Evolutionary conservation across 2,888 invertebrate species (phyloP).

Genomic region (Cerastis leucographa): DNA sequence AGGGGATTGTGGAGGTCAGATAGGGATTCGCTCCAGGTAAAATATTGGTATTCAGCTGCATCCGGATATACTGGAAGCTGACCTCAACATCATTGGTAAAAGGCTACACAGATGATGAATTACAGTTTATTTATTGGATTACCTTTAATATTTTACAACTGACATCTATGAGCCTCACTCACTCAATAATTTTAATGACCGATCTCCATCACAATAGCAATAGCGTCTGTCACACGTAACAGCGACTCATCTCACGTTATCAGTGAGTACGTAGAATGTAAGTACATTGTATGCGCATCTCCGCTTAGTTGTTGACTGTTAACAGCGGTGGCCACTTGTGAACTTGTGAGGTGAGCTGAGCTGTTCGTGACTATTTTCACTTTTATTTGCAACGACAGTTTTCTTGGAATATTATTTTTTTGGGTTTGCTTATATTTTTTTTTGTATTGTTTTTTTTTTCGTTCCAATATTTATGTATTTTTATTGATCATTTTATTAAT

Average conservation of each 20-base stretch:
- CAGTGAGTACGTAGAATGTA: slow-evolving; percentile 28
- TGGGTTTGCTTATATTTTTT: not conserved
- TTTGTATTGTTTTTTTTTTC: not conserved
- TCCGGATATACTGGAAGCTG: too few relatives aligned
- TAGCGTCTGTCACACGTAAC: slow-evolving; percentile 42
- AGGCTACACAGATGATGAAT: too few relatives aligned
- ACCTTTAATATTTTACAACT: not conserved
- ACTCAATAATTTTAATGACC: too few relatives aligned
- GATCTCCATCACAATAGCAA: slow-evolving; percentile 48
- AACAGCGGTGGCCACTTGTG: slow-evolving; percentile 37
- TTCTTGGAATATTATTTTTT: not conserved
- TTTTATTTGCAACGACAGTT: not conserved
- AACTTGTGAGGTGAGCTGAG: slow-evolving; percentile 48
- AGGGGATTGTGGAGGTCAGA: too few relatives aligned
- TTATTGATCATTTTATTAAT: not conserved
- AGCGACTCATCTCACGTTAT: slow-evolving; percentile 53
- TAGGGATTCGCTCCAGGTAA: too few relatives aligned
- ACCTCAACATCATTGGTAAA: too few relatives aligned
- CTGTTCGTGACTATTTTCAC: not conserved
- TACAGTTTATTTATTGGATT: not conserved
- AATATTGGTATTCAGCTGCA: too few relatives aligned
- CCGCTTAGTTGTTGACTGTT: slow-evolving; percentile 47
- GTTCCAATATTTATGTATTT: not conserved
- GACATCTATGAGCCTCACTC: not conserved
- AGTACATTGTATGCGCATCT: slow-evolving; percentile 39